Evolutionary conservation across 2,113 vertebrate genomes (phyloP).

Genomic region (Leiothrix lutea): DNA sequence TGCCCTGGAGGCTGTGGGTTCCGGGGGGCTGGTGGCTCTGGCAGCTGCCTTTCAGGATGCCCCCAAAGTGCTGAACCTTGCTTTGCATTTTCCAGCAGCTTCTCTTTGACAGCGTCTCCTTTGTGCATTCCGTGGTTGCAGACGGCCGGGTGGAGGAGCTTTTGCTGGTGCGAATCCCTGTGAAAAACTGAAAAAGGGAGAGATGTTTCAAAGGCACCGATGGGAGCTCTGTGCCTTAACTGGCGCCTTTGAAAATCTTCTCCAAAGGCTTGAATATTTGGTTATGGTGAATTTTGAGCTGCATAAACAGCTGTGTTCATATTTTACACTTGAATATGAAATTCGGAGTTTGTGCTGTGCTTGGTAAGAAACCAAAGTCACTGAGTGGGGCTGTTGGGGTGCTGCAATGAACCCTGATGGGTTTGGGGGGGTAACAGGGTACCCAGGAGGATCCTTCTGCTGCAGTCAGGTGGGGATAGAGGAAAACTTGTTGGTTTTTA

Average conservation of each 20-base stretch:
- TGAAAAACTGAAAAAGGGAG: neutral
- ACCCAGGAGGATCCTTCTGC: neutral
- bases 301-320: neutral
- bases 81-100: neutral
- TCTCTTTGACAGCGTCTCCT: conserved; percentile 2
- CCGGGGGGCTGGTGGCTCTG: fast-evolving
- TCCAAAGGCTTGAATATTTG: conserved; percentile 30
- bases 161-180: conserved; percentile 5
- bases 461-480: neutral
- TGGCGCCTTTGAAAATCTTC: conserved; percentile 7
- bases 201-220: neutral
- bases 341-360: neutral
- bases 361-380: neutral
- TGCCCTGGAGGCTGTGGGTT: neutral
- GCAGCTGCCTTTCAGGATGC: neutral
- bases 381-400: fast-evolving
- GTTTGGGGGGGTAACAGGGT: fast-evolving
- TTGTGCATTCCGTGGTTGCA: neutral
- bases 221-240: neutral
- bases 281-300: neutral
- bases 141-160: neutral
- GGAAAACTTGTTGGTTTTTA: neutral
- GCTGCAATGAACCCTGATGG: fast-evolving
- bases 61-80: neutral
- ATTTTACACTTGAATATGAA: neutral